Percentiles rank a stretch among this genome's conserved stretches.
These are phyloP conservation scores for Periparus ater DNA, from an alignment of 2,797 vertebrate species.

Conservation along the genomic window DNA sequence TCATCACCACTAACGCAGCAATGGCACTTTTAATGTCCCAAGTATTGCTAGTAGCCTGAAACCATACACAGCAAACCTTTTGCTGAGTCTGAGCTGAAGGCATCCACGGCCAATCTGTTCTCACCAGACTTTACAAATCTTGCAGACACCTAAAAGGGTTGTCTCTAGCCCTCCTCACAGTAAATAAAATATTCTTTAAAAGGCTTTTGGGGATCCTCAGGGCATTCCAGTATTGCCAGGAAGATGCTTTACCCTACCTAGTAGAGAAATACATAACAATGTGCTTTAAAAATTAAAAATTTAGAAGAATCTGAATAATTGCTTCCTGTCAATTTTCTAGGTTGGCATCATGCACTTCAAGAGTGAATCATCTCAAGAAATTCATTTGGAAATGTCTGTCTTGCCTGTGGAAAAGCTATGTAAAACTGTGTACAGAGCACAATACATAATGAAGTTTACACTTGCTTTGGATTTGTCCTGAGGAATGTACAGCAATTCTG, in stretches of 20 bases:
- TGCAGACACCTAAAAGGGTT: constrained; percentile 46
- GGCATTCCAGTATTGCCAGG: constrained; percentile 56
- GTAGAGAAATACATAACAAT: constrained; percentile 55
- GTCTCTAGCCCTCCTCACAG: constrained; percentile 32
- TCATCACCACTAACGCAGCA: neutral
- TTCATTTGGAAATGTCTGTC: constrained; percentile 55
- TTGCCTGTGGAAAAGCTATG: constrained; percentile 68
- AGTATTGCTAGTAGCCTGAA: neutral
- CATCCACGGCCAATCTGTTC: neutral
- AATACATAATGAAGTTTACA: constrained; percentile 57
- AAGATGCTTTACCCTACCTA: constrained; percentile 53
- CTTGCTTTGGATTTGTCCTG: constrained; percentile 67
- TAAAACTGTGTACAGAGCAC: constrained; percentile 43
- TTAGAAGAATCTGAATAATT: constrained; percentile 68
- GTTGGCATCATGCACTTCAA: constrained; percentile 45
- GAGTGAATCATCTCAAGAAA: constrained; percentile 36
- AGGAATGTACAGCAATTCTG: constrained; percentile 36
- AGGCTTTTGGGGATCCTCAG: constrained; percentile 66
- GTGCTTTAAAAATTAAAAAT: constrained; percentile 75
- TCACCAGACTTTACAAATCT: neutral
- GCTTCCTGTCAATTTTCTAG: constrained; percentile 61
- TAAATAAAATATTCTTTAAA: constrained; percentile 72
- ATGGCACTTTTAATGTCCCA: neutral
- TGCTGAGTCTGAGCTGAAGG: neutral
- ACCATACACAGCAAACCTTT: neutral